Percentiles rank a stretch among this genome's conserved stretches.
These are phyloP conservation scores for Rhegmatorhina hoffmannsi DNA, from an alignment of 2,113 vertebrate genomes.

Conservation along the genomic window DNA sequence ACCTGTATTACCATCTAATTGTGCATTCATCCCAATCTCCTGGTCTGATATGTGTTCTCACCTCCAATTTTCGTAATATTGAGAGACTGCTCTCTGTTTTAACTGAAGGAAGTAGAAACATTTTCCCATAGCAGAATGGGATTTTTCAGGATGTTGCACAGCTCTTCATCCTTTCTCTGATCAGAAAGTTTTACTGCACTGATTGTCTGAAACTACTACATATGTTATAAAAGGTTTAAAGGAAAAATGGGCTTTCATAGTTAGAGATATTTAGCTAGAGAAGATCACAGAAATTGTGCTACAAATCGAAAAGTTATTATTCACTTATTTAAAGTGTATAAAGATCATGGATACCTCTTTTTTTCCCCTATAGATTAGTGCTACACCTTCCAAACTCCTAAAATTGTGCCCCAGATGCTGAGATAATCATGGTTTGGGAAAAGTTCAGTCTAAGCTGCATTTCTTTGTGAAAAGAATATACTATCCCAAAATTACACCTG, in stretches of 20 bases:
- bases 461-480: neutral
- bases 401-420: neutral
- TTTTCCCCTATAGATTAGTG: neutral
- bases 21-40: neutral
- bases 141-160: neutral
- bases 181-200: neutral
- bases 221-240: neutral
- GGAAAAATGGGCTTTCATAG: neutral
- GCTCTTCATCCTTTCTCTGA: neutral
- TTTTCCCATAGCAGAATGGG: neutral
- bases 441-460: neutral
- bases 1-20: neutral
- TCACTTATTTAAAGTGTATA: neutral
- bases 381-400: neutral
- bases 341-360: neutral
- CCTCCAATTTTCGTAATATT: neutral
- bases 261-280: neutral
- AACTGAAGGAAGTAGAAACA: neutral
- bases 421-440: neutral
- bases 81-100: neutral
- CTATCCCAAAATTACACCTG: neutral
- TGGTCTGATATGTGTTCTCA: neutral
- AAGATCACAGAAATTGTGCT: neutral
- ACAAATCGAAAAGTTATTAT: neutral
- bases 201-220: neutral